A percentile compares a stretch with the other conserved stretches of the same genome.
Evolutionary conservation across 2,113 vertebrate species (phyloP).

Genomic region (Cynopterus brachyotis): DNA sequence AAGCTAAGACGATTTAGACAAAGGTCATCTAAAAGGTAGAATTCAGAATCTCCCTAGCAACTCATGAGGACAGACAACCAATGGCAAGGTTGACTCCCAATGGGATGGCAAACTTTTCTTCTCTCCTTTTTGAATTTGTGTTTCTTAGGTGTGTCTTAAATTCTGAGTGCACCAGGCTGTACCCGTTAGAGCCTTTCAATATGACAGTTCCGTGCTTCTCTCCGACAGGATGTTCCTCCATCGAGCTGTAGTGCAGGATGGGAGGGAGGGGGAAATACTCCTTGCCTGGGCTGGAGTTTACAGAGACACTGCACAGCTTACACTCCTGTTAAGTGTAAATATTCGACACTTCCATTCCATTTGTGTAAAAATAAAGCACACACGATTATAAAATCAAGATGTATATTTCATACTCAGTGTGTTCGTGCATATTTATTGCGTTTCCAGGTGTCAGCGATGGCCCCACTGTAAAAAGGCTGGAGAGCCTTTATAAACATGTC

Average conservation of each 20-base stretch:
- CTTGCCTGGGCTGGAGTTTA: conserved; percentile 83
- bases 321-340: conserved; percentile 89
- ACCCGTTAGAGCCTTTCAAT: conserved; percentile 71
- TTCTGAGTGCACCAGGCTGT: conserved; percentile 81
- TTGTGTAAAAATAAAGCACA: conserved; percentile 92
- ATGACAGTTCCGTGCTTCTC: conserved; percentile 67
- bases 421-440: conserved; percentile 85
- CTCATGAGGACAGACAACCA: conserved; percentile 60
- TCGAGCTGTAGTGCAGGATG: conserved; percentile 69
- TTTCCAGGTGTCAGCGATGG: conserved; percentile 72
- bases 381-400: conserved; percentile 86
- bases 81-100: conserved; percentile 78
- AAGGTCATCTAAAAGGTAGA: conserved; percentile 47
- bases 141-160: conserved; percentile 73
- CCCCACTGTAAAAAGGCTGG: conserved; percentile 80
- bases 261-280: conserved; percentile 67
- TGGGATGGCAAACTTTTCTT: conserved; percentile 74
- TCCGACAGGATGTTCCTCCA: conserved; percentile 81
- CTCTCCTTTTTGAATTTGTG: conserved; percentile 76
- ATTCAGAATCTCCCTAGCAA: conserved; percentile 38
- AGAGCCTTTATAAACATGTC: conserved; percentile 83
- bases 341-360: conserved; percentile 87
- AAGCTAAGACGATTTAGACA: conserved; percentile 34
- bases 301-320: conserved; percentile 85
- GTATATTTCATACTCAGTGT: conserved; percentile 89